Evolutionary conservation across 2,888 invertebrate genomes (phyloP).

Genomic region (Ormyrus nitidulus): DNA sequence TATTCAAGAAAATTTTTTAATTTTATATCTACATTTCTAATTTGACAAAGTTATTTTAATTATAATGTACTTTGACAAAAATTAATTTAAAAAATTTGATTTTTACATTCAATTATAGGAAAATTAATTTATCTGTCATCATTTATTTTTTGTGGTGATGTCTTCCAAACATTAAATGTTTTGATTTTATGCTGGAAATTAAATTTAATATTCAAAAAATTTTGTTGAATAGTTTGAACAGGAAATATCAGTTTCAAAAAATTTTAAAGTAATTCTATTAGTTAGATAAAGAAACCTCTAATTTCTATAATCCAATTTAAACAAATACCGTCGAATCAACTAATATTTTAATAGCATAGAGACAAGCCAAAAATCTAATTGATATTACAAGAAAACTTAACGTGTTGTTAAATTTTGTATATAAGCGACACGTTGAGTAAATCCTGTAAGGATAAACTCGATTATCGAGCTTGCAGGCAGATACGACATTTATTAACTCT

Average conservation of each 20-base stretch:
- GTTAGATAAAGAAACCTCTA: slow-evolving; percentile 20
- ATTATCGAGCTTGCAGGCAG: slow-evolving; percentile 40
- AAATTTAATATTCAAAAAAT: too few species aligned
- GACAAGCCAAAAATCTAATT: slow-evolving; percentile 47
- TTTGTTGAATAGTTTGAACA: slow-evolving; percentile 9
- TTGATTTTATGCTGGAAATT: too few species aligned
- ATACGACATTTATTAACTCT: slow-evolving; percentile 68
- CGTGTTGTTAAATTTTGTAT: slow-evolving; percentile 49
- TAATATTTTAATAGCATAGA: slow-evolving; percentile 37
- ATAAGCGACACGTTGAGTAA: slow-evolving; percentile 47
- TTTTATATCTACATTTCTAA: neutral
- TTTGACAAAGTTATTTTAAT: too few species aligned
- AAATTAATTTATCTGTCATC: too few species aligned
- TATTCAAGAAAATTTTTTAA: slow-evolving; percentile 24
- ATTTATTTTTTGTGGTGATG: too few species aligned
- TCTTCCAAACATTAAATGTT: too few species aligned
- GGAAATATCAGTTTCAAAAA: slow-evolving; percentile 10
- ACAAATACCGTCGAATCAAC: slow-evolving; percentile 15
- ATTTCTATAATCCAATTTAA: slow-evolving; percentile 15
- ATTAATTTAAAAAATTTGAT: too few species aligned
- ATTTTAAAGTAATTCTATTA: slow-evolving; percentile 24
- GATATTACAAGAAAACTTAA: slow-evolving; percentile 31
- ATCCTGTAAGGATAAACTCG: slow-evolving; percentile 34
- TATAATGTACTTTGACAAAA: too few species aligned
- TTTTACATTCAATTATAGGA: too few species aligned